Conservation (phyloP, 2,797 vertebrate species). For the Cossypha polioptera region DNA sequence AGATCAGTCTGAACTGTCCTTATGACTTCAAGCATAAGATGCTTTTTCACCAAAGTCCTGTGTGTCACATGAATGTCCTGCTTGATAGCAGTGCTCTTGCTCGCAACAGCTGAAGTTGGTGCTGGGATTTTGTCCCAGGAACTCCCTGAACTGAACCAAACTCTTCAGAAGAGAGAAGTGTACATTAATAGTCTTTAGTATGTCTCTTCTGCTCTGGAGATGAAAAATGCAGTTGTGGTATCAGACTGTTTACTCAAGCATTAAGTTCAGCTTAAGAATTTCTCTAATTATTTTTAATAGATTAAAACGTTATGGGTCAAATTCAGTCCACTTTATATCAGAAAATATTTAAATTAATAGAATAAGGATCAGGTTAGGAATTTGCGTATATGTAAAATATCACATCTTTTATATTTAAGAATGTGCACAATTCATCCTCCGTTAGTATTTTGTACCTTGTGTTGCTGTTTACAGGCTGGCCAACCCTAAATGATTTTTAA, state of each 20-base stretch:
- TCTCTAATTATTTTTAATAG: neutral
- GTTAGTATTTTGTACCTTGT: neutral
- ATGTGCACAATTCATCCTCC: neutral
- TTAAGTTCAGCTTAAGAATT: neutral
- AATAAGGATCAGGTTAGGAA: neutral
- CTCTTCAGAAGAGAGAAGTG: neutral
- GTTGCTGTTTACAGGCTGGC: neutral
- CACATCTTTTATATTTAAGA: neutral
- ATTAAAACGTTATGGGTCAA: neutral
- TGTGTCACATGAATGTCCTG: neutral
- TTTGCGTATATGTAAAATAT: neutral
- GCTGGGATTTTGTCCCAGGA: neutral
- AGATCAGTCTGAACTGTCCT: neutral
- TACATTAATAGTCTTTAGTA: neutral
- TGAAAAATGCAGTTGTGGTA: neutral
- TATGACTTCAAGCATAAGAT: neutral
- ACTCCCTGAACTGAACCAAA: neutral
- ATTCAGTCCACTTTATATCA: neutral
- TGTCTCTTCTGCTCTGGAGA: neutral
- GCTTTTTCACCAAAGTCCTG: neutral
- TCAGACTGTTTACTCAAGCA: neutral
- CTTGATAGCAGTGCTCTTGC: accelerated
- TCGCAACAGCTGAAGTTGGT: neutral
- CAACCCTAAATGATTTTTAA: neutral
- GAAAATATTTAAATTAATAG: neutral